Conservation (phyloP, 2,113 vertebrate species). For the Dendropsophus ebraccatus region DNA sequence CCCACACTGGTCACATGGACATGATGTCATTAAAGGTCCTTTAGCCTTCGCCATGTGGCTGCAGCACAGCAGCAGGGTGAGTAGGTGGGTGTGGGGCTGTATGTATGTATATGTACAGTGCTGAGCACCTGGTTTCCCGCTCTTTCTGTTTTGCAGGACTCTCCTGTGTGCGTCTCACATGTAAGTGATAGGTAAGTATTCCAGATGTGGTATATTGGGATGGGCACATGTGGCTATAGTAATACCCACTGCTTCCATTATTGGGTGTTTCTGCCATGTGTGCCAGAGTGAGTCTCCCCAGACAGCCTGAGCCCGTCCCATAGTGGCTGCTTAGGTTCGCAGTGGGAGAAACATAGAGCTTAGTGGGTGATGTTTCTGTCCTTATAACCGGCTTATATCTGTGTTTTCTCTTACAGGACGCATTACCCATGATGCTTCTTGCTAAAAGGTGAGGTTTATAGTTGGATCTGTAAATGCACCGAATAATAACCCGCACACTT, state of each 20-base stretch:
- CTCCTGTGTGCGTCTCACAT: too few species aligned
- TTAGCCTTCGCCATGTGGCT: too few species aligned
- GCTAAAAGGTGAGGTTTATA: background rate
- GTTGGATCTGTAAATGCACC: too few species aligned
- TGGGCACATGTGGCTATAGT: background rate
- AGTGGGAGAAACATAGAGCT: conserved; percentile 29
- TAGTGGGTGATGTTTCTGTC: background rate
- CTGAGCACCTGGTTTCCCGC: too few species aligned
- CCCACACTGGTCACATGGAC: too few species aligned
- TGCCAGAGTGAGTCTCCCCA: conserved; percentile 41
- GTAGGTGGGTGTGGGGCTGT: too few species aligned
- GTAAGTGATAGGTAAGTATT: background rate
- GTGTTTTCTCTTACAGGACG: background rate
- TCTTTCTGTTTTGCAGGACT: too few species aligned
- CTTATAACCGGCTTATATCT: background rate
- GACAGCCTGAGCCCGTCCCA: conserved; percentile 21
- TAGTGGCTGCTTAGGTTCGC: conserved; percentile 36
- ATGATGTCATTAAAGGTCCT: too few species aligned
- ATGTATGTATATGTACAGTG: too few species aligned
- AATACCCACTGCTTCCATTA: background rate
- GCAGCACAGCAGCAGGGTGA: too few species aligned
- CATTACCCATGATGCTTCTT: conserved; percentile 29
- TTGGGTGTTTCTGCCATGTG: conserved; percentile 6
- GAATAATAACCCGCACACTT: background rate
- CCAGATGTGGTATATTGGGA: background rate